Evolutionary conservation across 2,888 invertebrate species (phyloP).

Genomic region (Microplitis deprimator): DNA sequence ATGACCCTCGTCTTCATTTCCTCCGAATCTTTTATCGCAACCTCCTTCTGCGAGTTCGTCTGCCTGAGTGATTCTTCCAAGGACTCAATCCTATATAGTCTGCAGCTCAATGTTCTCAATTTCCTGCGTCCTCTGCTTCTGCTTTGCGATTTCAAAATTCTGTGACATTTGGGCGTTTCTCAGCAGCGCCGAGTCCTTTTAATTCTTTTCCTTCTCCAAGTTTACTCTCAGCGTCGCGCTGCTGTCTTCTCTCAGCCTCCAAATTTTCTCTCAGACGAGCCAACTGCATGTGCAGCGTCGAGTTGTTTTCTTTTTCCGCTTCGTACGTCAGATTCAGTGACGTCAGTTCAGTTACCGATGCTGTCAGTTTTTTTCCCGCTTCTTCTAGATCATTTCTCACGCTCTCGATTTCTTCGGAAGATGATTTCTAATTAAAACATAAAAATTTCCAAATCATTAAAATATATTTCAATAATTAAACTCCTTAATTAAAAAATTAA

Average conservation of each 20-base stretch:
- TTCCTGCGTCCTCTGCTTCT: slow-evolving; percentile 81
- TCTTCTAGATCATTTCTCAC: slow-evolving; percentile 61
- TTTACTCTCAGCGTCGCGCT: slow-evolving; percentile 57
- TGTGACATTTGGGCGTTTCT: slow-evolving; percentile 88
- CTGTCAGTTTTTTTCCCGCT: slow-evolving; percentile 51
- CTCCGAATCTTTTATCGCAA: slow-evolving; percentile 54
- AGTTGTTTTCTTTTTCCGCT: slow-evolving; percentile 62
- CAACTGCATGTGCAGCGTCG: slow-evolving; percentile 62
- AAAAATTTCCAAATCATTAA: slow-evolving; percentile 13
- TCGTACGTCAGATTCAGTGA: slow-evolving; percentile 58
- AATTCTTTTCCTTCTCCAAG: slow-evolving; percentile 76
- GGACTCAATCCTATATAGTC: slow-evolving; percentile 73
- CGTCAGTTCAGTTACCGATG: slow-evolving; percentile 57
- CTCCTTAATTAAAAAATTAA: background rate
- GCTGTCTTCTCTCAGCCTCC: slow-evolving; percentile 60
- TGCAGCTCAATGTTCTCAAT: slow-evolving; percentile 77
- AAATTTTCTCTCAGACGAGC: slow-evolving; percentile 61
- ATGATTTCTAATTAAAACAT: slow-evolving; percentile 58
- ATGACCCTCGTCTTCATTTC: slow-evolving; percentile 70
- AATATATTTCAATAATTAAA: background rate
- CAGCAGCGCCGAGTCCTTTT: slow-evolving; percentile 82
- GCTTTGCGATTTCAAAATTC: slow-evolving; percentile 82
- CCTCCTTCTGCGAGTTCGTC: slow-evolving; percentile 72
- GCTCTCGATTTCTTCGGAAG: slow-evolving; percentile 59
- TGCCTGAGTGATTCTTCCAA: slow-evolving; percentile 74